Evolutionary conservation across 2,113 vertebrate genomes (phyloP).

Genomic region (Smithornis capensis): DNA sequence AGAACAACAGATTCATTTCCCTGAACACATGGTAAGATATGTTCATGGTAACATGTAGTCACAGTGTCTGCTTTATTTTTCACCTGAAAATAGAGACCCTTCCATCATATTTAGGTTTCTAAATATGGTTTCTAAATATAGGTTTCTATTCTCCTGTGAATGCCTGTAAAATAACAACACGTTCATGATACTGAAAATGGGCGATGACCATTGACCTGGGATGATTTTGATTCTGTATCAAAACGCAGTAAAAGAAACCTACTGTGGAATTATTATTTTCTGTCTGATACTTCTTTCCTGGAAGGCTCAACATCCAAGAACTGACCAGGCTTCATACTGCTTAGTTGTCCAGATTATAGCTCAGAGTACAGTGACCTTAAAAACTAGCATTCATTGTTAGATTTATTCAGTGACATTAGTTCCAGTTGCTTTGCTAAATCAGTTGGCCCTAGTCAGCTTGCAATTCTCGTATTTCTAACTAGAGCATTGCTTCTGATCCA

Average conservation of each 20-base stretch:
- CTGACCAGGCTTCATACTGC: background rate
- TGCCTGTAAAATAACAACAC: background rate
- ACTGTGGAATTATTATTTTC: background rate
- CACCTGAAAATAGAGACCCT: background rate
- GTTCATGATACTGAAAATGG: background rate
- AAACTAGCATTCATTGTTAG: background rate
- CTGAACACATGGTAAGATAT: background rate
- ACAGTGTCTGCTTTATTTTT: background rate
- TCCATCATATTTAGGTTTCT: background rate
- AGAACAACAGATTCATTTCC: background rate
- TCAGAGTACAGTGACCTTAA: background rate
- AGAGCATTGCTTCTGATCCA: background rate
- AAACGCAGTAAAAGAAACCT: background rate
- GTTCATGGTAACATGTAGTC: background rate
- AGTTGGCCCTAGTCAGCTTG: background rate
- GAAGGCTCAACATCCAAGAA: background rate
- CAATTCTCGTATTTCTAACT: background rate
- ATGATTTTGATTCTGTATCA: background rate
- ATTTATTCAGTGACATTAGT: background rate
- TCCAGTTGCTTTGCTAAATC: background rate
- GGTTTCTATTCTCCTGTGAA: too few species aligned
- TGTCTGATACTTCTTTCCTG: background rate
- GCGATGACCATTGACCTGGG: background rate
- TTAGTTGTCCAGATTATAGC: background rate
- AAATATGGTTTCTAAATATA: too few species aligned